Conservation (phyloP, 2,888 invertebrate genomes). For the Amblyjoppa fuscipennis region DNA sequence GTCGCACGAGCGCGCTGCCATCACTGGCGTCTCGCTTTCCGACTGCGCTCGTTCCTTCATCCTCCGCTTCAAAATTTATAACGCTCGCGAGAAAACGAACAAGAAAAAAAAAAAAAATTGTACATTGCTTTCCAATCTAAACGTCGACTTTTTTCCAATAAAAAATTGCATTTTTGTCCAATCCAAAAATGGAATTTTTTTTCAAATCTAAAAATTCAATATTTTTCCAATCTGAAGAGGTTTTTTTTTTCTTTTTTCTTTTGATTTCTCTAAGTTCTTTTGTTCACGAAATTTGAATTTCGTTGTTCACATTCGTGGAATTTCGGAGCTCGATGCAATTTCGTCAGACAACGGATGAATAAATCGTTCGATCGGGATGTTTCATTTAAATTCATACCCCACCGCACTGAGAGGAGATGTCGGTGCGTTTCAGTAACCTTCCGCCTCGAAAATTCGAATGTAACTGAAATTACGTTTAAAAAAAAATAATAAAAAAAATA, state of each 20-base stretch:
- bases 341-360: background rate
- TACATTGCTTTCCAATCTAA: background rate
- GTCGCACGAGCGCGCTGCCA: constrained; percentile 70
- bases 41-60: constrained; percentile 32
- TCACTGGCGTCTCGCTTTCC: constrained; percentile 54
- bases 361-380: background rate
- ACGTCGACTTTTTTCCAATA: too few relatives aligned
- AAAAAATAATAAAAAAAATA: too few relatives aligned
- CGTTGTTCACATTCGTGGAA: too few relatives aligned
- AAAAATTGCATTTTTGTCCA: background rate
- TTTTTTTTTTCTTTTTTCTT: too few relatives aligned
- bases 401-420: background rate
- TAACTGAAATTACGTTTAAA: background rate
- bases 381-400: background rate
- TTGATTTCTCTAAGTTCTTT: too few relatives aligned
- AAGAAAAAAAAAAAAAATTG: background rate
- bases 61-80: constrained; percentile 1
- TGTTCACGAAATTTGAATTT: too few relatives aligned
- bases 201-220: too few relatives aligned
- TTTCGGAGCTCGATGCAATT: too few relatives aligned
- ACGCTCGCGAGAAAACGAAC: background rate
- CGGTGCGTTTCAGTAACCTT: background rate
- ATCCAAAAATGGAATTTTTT: too few relatives aligned
- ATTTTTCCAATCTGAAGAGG: too few relatives aligned
- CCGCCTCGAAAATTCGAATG: background rate